These are phyloP conservation scores for Lycodopsis pacificus DNA, from an alignment of 2,797 vertebrate genomes.

Conservation along the genomic window DNA sequence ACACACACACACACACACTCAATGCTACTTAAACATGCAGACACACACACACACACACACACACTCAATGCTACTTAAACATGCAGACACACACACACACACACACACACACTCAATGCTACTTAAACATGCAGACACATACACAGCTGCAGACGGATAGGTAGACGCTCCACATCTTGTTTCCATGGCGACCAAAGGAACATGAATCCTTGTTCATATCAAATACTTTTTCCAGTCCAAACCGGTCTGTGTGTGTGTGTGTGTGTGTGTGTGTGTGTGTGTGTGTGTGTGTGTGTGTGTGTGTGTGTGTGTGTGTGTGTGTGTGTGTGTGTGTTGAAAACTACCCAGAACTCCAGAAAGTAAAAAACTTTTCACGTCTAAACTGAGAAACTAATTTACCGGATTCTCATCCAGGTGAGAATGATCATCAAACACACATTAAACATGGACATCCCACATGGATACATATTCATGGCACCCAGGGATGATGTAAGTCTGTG, in stretches of 20 bases:
- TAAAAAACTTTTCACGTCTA: not conserved
- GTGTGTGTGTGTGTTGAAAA: slow-evolving; percentile 4
- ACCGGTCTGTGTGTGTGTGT: slow-evolving; percentile 19
- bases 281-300: slow-evolving; percentile 4
- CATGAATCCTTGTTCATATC: slow-evolving; percentile 21
- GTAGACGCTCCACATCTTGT: slow-evolving; percentile 55
- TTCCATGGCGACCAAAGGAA: slow-evolving; percentile 65
- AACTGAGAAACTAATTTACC: not conserved
- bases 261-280: slow-evolving; percentile 12
- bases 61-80: too few species aligned
- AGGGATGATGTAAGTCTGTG: not conserved
- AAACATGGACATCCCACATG: not conserved
- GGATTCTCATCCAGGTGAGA: not conserved
- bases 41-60: slow-evolving; percentile 9
- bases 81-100: slow-evolving; percentile 7
- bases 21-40: too few species aligned
- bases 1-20: too few species aligned
- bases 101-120: slow-evolving; percentile 11
- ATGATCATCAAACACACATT: not conserved
- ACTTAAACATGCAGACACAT: slow-evolving; percentile 5
- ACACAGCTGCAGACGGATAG: slow-evolving; percentile 25
- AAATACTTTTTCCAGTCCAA: slow-evolving; percentile 22
- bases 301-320: slow-evolving; percentile 15
- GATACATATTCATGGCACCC: not conserved
- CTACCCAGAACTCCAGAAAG: not conserved